Evolutionary conservation across 2,797 vertebrate species (phyloP), one percentile per base, ranked within the genome.

Genomic region (Gadopsis bispinosus): DNA sequence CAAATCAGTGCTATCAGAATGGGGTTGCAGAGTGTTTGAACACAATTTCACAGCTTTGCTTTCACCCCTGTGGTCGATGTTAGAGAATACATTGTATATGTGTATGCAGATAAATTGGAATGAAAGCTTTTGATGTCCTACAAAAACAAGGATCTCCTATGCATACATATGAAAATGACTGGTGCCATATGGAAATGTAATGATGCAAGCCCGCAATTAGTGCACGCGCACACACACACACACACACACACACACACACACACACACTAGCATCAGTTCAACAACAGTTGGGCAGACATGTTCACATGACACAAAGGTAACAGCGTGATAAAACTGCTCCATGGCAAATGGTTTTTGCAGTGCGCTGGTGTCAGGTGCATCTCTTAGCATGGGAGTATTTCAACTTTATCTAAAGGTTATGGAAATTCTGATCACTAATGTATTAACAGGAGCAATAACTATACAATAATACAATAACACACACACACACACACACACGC

Each of bases 1-100:
- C 75, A 88, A 92, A 93, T 92, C 81, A 77, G 63, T 37, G 77
- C 83, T 83, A 91, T 92, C 91, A 87, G 77, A 92, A 90, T 76
- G 66, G 80, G 73, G 74, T 69, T 80, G 84, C 73, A 73, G 74
- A 87, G 74, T 81, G 88, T 90, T 90, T 87, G 84, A 89, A 89
- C 73, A 85, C 80, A 88, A 87, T 83, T 89, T 87, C 87, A 79
- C 83, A 89, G 86, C 87, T 88, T 80, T 69, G 10, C 51, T 77
- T 86, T 93, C 89, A 90, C 85, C 87, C 88, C 76, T 66, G 61
- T 84, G 86, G 82, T 77, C 51, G 67, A 91, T 92, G 88, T 91
- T 87, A 19, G 68, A 75, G 88, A 86, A 87, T 78, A 88, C 79
- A 91, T 81, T 81, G 81, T 70, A n/a, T 79, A 79, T 65, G 78